These are phyloP conservation scores for Tenthredo mesomela DNA, from an alignment of 2,888 invertebrate species.

Conservation along the genomic window DNA sequence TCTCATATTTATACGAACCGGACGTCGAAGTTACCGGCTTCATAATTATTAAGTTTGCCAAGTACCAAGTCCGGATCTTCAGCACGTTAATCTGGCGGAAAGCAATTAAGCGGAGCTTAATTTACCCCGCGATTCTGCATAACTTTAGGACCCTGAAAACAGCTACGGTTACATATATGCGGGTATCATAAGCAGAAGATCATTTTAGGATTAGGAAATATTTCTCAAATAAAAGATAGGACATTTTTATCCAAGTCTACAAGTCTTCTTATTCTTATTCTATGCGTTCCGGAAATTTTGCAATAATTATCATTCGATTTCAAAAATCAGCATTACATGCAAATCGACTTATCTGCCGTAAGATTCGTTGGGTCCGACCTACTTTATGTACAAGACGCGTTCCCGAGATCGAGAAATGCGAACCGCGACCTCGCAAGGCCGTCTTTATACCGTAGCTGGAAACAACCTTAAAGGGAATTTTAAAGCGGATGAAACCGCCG, in stretches of 20 bases:
- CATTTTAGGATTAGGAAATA: background rate
- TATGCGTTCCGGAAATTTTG: background rate
- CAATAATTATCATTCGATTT: background rate
- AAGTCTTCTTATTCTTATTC: background rate
- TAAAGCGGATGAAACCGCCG: conserved; percentile 19
- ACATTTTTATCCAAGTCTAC: background rate
- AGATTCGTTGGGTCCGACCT: background rate
- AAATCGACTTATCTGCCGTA: background rate
- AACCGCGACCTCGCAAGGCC: conserved; percentile 41
- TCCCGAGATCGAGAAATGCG: background rate
- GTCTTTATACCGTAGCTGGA: background rate
- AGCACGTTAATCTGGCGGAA: conserved; percentile 20
- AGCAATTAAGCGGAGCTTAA: conserved; percentile 32
- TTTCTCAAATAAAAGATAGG: background rate
- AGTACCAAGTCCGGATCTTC: conserved; percentile 17
- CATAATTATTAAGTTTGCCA: conserved; percentile 24
- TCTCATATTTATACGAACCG: conserved; percentile 21
- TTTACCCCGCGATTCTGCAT: background rate
- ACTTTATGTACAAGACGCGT: conserved; percentile 8
- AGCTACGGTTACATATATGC: background rate
- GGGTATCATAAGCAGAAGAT: background rate
- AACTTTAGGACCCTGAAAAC: background rate
- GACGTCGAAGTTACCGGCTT: conserved; percentile 8
- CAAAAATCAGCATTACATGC: background rate
- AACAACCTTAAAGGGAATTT: conserved; percentile 17